Base-by-base conservation (phyloP, 1,140 invertebrate species). In the Maconellicoccus hirsutus region DNA sequence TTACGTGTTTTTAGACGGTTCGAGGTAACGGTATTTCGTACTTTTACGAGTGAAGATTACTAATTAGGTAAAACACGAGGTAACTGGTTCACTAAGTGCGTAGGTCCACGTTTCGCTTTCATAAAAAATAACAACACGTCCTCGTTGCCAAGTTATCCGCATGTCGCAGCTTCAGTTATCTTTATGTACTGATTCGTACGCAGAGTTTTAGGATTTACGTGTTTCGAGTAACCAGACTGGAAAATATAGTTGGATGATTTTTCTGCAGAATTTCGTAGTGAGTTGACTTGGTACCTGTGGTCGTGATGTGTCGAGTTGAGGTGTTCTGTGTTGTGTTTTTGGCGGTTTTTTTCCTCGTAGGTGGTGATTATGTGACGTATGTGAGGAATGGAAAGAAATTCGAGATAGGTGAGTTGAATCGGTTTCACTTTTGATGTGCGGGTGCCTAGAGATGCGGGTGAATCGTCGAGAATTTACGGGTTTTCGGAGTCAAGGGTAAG, bases 101-200 rank as follows among this genome's bases (percentile, higher is more conserved):
- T 52, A 52, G 42, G 42, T 52, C 42, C n/a, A 52, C 42, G 42
- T 52, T 52, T 52, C 42, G 42, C 42, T 52, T 52, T 52, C 42
- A 33, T 33, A 33, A 33, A 33, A 33, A 33, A 33, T 6, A 33
- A 33, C 29, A 33, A 33, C 29, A 33, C 29, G 29, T 33, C 29
- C 29, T 33, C 29, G 42, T 52, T 52, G 10, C n/a, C 2, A 52
- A 19, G 4, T 16, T 2, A 2, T 14, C n/a, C 42, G 3, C 42
- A 52, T 52, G 2, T 52, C 12, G 3, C 10, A 52, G 4, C 42
- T 8, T 16, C 42, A 16, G n/a, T n/a, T n/a, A n/a, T n/a, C n/a
- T n/a, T n/a, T n/a, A n/a, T n/a, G n/a, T n/a, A n/a, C n/a, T n/a
- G n/a, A n/a, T n/a, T 19, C 10, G n/a, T 8, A 2, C 42, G 42